Base-by-base conservation (phyloP, 2,113 vertebrate genomes). In the Microcebus murinus region DNA sequence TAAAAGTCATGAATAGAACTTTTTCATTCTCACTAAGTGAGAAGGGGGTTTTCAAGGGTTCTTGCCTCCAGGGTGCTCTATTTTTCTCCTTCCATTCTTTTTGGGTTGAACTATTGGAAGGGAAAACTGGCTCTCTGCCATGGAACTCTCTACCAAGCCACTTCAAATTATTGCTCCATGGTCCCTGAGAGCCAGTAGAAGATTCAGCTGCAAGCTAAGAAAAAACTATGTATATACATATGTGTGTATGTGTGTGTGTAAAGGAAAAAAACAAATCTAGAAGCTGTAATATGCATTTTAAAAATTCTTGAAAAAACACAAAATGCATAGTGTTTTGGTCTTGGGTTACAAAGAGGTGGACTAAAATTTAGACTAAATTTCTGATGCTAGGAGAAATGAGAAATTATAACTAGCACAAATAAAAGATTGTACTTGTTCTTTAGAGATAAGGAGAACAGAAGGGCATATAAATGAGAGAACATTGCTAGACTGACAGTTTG, bases 111-210 rank as follows among this genome's bases (percentile, higher is more conserved):
- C 84, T 95, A 55, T 93, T 98, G 97, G 93, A 98, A 98, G 97
- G 97, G 96, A 98, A 93, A 96, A 71, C 97, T 99, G 98, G 98
- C 96, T 85, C 50, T 83, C 90, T 84, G 98, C 98, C 98, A 98
- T 18, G 45, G 94, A 96, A 93, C 77, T 95, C 96, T 98, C 98
- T 97, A 98, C 6, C 80, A 97, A 97, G 86, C 93, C 97, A 98
- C 98, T 98, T 98, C 95, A 6, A 98, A 96, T 98, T 98, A 98
- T 96, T 98, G 93, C 97, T 98, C 74, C 87, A 29, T 80, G 18
- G 84, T 98, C 96, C 96, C 98, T 57, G 52, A 97, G 96, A 98
- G 87, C 97, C 82, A 97, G 88, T 96, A 98, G 98, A 97, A 97
- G 95, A 95, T 97, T 98, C 98, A 98, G 96, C 97, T 98, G 97